Percentiles rank a stretch among this genome's conserved stretches.
These are phyloP conservation scores for Eumacrocentrus americanus DNA, from an alignment of 2,888 invertebrate species.

Conservation along the genomic window DNA sequence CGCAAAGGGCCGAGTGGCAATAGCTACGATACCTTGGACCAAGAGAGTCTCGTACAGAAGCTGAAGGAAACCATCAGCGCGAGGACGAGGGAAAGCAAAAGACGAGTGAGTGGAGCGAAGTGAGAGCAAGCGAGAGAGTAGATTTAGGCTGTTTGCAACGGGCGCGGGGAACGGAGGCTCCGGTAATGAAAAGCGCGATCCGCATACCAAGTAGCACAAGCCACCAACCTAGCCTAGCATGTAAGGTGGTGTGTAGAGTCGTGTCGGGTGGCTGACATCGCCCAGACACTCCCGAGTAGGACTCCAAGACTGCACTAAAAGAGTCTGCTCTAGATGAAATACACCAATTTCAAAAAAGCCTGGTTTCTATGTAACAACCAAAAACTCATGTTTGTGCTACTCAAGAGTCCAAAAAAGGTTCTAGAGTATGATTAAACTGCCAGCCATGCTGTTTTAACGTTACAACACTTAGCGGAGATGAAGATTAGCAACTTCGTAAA, in stretches of 20 bases:
- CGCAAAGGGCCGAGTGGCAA: slow-evolving; percentile 35
- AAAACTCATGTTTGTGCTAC: neutral
- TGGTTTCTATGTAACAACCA: neutral
- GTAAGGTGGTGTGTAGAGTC: slow-evolving; percentile 37
- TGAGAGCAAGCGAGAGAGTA: slow-evolving; percentile 48
- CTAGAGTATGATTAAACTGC: too few species aligned
- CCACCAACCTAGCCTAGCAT: slow-evolving; percentile 46
- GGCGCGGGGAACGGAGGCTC: slow-evolving; percentile 57
- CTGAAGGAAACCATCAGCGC: slow-evolving; percentile 22
- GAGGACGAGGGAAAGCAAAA: slow-evolving; percentile 28
- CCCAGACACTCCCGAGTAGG: slow-evolving; percentile 31
- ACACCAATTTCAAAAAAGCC: neutral
- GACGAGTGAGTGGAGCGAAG: slow-evolving; percentile 34
- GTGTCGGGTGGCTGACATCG: slow-evolving; percentile 39
- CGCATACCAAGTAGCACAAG: slow-evolving; percentile 66
- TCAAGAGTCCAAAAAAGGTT: too few species aligned
- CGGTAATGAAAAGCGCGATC: slow-evolving; percentile 69
- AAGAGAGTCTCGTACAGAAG: slow-evolving; percentile 33
- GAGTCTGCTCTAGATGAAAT: neutral
- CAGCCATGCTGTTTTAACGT: too few species aligned
- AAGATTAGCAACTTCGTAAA: too few species aligned
- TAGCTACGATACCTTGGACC: slow-evolving; percentile 24
- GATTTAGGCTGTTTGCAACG: slow-evolving; percentile 61
- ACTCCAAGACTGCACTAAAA: slow-evolving; percentile 41
- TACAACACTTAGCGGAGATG: too few species aligned